Evolutionary conservation across 2,888 invertebrate genomes (phyloP), one percentile per base, ranked within the genome.

Genomic region (Hartigia nigra): DNA sequence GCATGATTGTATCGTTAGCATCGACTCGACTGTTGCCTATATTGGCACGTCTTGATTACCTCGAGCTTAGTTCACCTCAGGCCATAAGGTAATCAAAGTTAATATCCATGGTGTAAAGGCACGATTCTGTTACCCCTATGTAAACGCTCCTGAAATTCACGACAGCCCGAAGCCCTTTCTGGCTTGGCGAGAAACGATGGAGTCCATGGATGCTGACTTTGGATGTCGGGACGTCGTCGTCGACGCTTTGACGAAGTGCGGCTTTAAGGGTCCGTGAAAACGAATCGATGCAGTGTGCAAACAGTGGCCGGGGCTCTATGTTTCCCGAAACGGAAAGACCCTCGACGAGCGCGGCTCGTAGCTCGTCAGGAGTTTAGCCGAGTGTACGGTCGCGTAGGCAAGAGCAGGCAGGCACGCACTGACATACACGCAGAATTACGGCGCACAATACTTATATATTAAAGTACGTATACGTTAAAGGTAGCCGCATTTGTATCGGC

Each of bases 301-400:
- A 87, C 83, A 86, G 81, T 83, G 75, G 79, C 79, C 81, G 83
- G 83, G 77, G 55, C 55, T 55, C 55, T 86, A 84, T 87, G 89
- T 87, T 87, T 88, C 84, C 84, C 87, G 88, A 88, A 88, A 88
- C 85, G 89, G 88, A 89, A 89, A 86, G 87, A 87, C 85, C 84
- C 85, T 84, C 75, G 12, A 31, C 31, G 37, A 32, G 37, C n/a
- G 74, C 35, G 31, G 70, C 55, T 55, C 23, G 23, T 9, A 72
- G 72, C 76, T 35, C 82, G 81, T 83, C 84, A 84, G 83, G 84
- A 86, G 84, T 87, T 88, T 88, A 88, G 84, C 83, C 85, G 84
- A 84, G 87, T 55, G 55, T 55, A 55, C 1, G 55, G 55, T 55
- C 86, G 88, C 87, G 81, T 86, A 87, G 35, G 72, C 72, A 35